Conservation (phyloP, 2,888 invertebrate species). For the Balanococcus diminutus region DNA sequence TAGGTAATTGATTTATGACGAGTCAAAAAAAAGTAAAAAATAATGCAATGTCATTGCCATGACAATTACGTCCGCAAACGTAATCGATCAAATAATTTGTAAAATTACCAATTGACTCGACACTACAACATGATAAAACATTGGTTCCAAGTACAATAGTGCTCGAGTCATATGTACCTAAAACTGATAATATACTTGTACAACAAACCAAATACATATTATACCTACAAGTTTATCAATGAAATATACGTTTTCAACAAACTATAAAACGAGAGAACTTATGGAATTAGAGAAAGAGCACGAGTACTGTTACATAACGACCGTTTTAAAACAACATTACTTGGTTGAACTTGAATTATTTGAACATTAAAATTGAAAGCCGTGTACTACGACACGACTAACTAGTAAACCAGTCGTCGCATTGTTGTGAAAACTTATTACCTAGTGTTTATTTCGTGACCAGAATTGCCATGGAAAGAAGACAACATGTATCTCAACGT, state of each 20-base stretch:
- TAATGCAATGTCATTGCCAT: neutral
- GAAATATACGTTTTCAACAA: neutral
- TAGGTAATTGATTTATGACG: conserved; percentile 11
- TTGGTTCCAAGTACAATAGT: neutral
- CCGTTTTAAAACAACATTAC: conserved; percentile 14
- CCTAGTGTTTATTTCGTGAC: conserved; percentile 30
- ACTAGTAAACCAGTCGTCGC: conserved; percentile 1
- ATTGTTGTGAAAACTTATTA: conserved; percentile 40
- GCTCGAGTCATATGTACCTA: too few relatives aligned
- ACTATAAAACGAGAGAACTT: neutral
- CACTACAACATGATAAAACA: too few relatives aligned
- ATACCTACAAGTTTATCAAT: neutral
- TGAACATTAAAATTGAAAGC: conserved; percentile 30
- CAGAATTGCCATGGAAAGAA: conserved; percentile 17
- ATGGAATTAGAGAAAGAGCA: neutral
- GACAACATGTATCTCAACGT: conserved; percentile 17
- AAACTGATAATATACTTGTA: neutral
- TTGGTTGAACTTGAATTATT: conserved; percentile 37
- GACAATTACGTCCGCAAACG: neutral
- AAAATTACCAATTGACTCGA: neutral
- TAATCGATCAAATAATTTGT: neutral
- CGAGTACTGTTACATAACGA: neutral
- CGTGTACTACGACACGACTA: neutral
- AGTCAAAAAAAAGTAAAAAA: neutral
- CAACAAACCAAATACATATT: neutral